A percentile compares a stretch with the other conserved stretches of the same genome.
Evolutionary conservation across 2,797 vertebrate species (phyloP).

Genomic region (Anabacerthia variegaticeps): DNA sequence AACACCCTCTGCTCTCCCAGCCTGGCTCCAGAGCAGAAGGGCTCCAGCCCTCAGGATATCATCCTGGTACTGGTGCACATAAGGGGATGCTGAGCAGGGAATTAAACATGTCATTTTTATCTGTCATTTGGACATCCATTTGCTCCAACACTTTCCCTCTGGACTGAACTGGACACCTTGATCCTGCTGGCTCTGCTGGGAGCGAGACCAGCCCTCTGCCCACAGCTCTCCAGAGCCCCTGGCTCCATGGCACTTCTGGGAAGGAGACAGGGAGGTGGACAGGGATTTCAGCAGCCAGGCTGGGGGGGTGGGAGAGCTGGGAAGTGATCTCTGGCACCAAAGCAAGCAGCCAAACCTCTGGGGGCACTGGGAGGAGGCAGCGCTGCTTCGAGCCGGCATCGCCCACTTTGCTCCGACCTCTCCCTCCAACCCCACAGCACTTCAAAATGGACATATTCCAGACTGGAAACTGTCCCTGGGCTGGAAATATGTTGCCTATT

Average conservation of each 20-base stretch:
- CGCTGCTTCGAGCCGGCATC: accelerated
- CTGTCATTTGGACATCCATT: not conserved
- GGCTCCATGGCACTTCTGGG: accelerated
- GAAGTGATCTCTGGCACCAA: not conserved
- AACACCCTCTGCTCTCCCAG: not conserved
- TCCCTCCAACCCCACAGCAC: accelerated
- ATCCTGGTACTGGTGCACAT: not conserved
- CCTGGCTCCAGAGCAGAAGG: not conserved
- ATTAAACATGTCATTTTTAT: not conserved
- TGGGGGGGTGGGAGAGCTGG: not conserved
- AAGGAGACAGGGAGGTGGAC: too few species aligned
- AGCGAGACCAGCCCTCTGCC: not conserved
- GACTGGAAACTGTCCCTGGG: not conserved
- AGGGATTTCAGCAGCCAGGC: accelerated
- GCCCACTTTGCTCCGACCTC: not conserved
- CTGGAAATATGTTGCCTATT: not conserved
- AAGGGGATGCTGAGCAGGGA: not conserved
- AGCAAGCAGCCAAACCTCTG: not conserved
- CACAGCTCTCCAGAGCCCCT: accelerated
- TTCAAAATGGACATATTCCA: not conserved
- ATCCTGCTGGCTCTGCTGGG: accelerated
- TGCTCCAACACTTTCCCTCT: not conserved
- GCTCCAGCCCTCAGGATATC: not conserved
- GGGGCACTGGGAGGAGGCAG: not conserved
- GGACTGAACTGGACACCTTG: not conserved